Conservation (phyloP, 2,888 invertebrate genomes). For the Ophion costatus region DNA sequence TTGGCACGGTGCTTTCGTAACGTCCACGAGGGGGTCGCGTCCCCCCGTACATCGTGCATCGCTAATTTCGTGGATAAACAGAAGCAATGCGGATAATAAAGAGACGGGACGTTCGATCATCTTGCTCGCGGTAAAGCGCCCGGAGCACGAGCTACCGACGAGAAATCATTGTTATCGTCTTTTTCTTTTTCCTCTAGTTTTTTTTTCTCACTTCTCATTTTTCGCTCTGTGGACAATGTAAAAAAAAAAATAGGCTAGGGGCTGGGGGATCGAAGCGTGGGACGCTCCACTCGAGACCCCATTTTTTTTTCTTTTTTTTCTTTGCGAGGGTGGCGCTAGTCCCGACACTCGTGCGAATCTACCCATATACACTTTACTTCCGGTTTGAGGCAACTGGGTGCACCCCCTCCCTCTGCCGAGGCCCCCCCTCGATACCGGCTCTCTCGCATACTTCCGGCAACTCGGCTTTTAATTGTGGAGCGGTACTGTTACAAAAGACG, state of each 20-base stretch:
- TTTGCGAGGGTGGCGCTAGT: conserved; percentile 50
- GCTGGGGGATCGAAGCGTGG: conserved; percentile 52
- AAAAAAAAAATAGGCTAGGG: conserved; percentile 23
- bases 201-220: conserved; percentile 43
- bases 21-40: conserved; percentile 39
- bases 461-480: conserved; percentile 41
- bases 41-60: conserved; percentile 57
- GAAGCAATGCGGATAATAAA: conserved; percentile 21
- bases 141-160: conserved; percentile 12
- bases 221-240: conserved; percentile 56
- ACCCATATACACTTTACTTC: conserved; percentile 48
- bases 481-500: conserved; percentile 36
- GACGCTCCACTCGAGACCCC: conserved; percentile 44
- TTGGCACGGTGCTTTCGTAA: conserved; percentile 53
- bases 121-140: conserved; percentile 15
- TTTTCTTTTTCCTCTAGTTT: conserved; percentile 26
- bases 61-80: conserved; percentile 37
- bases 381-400: conserved; percentile 46
- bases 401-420: conserved; percentile 1
- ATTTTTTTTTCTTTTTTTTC: conserved; percentile 42
- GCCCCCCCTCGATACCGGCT: conserved; percentile 45
- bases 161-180: conserved; percentile 32
- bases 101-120: not conserved
- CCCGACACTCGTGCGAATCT: conserved; percentile 30
- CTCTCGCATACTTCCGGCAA: conserved; percentile 54